Evolutionary conservation across 2,113 vertebrate species (phyloP).

Genomic region (Saccopteryx bilineata): DNA sequence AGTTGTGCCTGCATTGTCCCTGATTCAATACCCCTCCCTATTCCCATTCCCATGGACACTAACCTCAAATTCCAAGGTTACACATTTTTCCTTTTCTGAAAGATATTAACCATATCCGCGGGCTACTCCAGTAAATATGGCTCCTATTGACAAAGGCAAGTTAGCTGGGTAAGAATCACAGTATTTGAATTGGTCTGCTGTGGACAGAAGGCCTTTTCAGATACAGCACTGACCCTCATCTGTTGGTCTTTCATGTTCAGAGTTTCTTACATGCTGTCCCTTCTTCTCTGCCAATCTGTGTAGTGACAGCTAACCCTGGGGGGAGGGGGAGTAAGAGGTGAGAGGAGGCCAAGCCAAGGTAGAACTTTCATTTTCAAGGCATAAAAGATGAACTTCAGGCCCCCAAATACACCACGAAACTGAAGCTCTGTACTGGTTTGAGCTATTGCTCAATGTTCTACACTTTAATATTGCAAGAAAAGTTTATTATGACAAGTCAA

Average conservation of each 20-base stretch:
- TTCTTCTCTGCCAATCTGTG: constrained; percentile 89
- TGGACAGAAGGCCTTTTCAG: constrained; percentile 67
- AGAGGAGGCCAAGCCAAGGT: not conserved
- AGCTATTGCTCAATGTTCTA: constrained; percentile 79
- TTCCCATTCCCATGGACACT: not conserved
- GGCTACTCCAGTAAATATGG: no score
- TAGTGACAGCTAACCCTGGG: constrained; percentile 83
- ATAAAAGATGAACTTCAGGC: constrained; percentile 80
- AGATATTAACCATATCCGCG: not conserved
- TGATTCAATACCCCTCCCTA: not conserved
- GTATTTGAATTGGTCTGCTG: constrained; percentile 61
- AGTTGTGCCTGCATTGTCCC: not conserved
- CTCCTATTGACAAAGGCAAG: not conserved
- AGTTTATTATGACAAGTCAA: constrained; percentile 90
- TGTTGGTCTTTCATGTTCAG: constrained; percentile 85
- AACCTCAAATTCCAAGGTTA: not conserved
- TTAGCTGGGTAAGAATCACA: not conserved
- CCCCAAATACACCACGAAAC: constrained; percentile 83
- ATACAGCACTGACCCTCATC: not conserved
- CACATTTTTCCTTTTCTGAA: not conserved
- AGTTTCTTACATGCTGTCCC: constrained; percentile 87
- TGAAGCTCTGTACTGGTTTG: constrained; percentile 75
- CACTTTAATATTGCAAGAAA: constrained; percentile 85
- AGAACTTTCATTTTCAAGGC: constrained; percentile 87
- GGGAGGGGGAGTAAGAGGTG: not conserved